Percentiles rank a stretch among this genome's conserved stretches.
Conservation (phyloP, 2,797 vertebrate species). For the Delichon dasypus region DNA sequence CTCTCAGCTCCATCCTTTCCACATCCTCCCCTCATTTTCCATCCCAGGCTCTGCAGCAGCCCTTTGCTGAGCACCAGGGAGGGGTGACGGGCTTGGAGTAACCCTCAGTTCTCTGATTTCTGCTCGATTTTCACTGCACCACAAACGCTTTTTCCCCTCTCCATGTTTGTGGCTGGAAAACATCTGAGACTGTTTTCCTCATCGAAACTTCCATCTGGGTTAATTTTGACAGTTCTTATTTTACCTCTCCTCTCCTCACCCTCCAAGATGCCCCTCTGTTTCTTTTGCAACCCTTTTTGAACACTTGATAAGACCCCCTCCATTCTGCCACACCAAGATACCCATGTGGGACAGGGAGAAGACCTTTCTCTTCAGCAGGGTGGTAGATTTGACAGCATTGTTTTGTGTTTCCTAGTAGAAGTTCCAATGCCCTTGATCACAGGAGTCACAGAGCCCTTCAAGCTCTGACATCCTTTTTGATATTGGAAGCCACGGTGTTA, state of each 20-base stretch:
- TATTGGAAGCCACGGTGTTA: neutral
- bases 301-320: fast-evolving
- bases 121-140: neutral
- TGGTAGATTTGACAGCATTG: neutral
- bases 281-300: neutral
- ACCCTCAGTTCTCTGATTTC: neutral
- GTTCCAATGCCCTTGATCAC: neutral
- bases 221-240: neutral
- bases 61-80: neutral
- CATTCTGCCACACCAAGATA: neutral
- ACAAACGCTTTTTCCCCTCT: neutral
- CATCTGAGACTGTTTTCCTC: neutral
- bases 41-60: neutral
- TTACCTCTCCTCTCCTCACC: neutral
- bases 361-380: neutral
- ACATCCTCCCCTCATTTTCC: neutral
- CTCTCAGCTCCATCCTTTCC: neutral
- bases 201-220: neutral
- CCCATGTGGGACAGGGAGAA: neutral
- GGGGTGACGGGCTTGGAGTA: neutral
- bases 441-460: neutral
- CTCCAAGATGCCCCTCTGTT: neutral
- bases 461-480: neutral
- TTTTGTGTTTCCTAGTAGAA: neutral
- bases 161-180: neutral